phyloP scores from a whole-genome alignment of 2,113 vertebrate species.

The Ginglymostoma cirratum region DNA sequence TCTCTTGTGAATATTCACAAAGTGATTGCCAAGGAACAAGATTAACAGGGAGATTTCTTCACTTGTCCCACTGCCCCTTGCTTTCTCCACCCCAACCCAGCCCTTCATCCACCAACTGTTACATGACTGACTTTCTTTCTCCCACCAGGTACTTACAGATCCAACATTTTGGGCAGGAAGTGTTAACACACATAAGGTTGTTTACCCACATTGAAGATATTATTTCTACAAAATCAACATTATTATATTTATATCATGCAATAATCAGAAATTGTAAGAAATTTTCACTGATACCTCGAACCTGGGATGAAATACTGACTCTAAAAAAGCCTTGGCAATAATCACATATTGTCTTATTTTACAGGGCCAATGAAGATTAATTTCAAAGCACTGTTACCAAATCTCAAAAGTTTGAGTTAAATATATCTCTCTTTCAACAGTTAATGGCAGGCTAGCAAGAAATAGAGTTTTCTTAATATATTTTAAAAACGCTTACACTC shows the following conservation, averaged over 20 bases:
- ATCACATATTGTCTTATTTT: neutral
- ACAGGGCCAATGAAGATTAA: neutral
- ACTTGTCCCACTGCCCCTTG: too few relatives aligned
- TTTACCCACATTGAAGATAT: neutral
- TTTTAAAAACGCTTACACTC: neutral
- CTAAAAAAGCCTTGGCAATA: neutral
- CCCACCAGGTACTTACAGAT: neutral
- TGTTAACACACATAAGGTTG: neutral
- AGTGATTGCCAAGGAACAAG: neutral
- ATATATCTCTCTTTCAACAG: neutral
- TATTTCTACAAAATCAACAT: neutral
- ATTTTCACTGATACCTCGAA: neutral
- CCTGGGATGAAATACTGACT: neutral
- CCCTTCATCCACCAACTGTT: too few relatives aligned
- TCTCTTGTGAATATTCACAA: neutral
- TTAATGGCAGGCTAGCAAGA: neutral
- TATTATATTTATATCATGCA: neutral
- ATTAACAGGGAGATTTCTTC: neutral
- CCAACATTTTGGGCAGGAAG: neutral
- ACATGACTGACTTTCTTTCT: neutral
- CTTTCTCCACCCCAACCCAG: neutral
- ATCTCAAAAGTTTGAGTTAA: neutral
- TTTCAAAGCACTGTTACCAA: neutral
- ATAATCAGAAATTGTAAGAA: neutral
- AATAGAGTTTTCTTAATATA: neutral